These are phyloP conservation scores for Lissonota sp. DNA, from an alignment of 2,888 invertebrate genomes.

Conservation along the genomic window DNA sequence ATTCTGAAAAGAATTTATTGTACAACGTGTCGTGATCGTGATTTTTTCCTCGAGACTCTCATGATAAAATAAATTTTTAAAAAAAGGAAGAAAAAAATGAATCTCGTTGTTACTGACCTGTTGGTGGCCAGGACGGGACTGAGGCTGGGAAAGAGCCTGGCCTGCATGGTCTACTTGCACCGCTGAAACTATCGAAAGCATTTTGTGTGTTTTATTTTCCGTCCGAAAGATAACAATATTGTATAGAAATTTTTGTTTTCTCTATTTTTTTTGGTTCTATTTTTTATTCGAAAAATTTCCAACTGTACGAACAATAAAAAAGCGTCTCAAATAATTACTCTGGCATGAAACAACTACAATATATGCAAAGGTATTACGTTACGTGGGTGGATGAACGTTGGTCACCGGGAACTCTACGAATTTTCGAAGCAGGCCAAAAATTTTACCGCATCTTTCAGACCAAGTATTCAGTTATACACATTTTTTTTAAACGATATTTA, in stretches of 20 bases:
- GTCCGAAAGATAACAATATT: constrained; percentile 66
- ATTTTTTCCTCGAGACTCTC: too few species aligned
- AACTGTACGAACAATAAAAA: constrained; percentile 49
- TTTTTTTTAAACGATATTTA: background rate
- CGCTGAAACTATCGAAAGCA: constrained; percentile 83
- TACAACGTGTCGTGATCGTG: too few species aligned
- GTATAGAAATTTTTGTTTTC: constrained; percentile 54
- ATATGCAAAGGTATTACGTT: constrained; percentile 62
- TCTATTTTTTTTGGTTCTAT: constrained; percentile 36
- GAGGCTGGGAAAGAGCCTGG: constrained; percentile 83
- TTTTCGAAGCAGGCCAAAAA: constrained; percentile 70
- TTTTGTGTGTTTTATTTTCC: constrained; percentile 80
- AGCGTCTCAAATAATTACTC: constrained; percentile 53
- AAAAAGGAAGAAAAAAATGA: constrained; percentile 59
- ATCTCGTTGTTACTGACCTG: constrained; percentile 82
- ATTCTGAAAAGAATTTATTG: too few species aligned
- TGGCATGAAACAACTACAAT: constrained; percentile 57
- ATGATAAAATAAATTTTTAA: too few species aligned
- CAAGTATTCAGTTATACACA: background rate
- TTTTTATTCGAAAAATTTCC: constrained; percentile 33
- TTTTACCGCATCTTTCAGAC: constrained; percentile 29
- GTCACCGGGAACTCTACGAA: constrained; percentile 71
- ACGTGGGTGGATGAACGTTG: constrained; percentile 40
- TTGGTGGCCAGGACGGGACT: constrained; percentile 83
- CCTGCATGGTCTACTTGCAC: constrained; percentile 83